Evolutionary conservation across 2,888 invertebrate genomes (phyloP), one percentile per base, ranked within the genome.

Genomic region (Heliconius cydno): DNA sequence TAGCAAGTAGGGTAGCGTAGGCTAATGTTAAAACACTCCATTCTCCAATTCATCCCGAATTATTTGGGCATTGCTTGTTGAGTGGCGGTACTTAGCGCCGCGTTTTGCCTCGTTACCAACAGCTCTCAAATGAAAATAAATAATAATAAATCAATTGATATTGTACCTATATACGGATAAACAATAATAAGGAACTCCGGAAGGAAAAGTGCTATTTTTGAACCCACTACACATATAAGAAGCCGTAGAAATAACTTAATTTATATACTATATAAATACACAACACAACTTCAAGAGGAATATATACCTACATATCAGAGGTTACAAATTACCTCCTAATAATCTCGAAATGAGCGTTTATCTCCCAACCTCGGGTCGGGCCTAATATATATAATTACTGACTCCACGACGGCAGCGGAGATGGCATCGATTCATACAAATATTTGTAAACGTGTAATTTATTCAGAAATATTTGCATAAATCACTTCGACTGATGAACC

Each of bases 361-460:
- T 76, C 81, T 79, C 46, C 70, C 73, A 73, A 80, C 78, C 76
- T 77, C 76, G 34, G 77, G 52, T 38, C 73, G 30, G 73, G 76
- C 66, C 60, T 79, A 71, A 76, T 70, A 77, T 57, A 77, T 78
- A 75, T 80, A 78, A 81, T 81, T 78, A 78, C 78, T 67, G 80
- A 76, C 52, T 25, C 70, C 57, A 71, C 30, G 73, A 73, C 79
- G 73, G 70, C 76, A 65, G 66, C 73, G 63, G 28, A 76, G 78
- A 78, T 68, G 73, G 65, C 76, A 74, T 79, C 78, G 77, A 76
- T 78, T 78, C 79, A 76, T 38, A 78, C 68, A 76, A 79, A 79
- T 76, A 76, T 67, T 79, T 75, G 75, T 77, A 75, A 76, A 81
- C 76, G 76, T 71, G 65, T 81, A 78, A 79, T 79, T 81, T 78